These are phyloP conservation scores for Drosophila parthenogenetica DNA, from an alignment of 2,888 invertebrate genomes.

Conservation along the genomic window DNA sequence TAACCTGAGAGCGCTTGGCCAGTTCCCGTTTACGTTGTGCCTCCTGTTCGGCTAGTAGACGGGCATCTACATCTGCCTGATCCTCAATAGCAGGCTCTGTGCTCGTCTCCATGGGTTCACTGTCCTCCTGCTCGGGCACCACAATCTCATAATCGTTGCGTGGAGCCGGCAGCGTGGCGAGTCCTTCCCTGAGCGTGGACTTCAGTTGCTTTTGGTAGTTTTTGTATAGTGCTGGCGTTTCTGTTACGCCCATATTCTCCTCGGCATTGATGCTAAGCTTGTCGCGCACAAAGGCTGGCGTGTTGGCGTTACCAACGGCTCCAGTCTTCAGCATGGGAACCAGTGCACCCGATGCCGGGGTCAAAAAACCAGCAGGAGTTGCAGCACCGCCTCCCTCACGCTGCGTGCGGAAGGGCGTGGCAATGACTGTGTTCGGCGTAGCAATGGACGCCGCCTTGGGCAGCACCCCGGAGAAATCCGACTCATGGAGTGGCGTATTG, in stretches of 20 bases:
- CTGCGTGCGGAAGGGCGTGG: constrained; percentile 93
- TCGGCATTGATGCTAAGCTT: constrained; percentile 98
- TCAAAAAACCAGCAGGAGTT: constrained; percentile 88
- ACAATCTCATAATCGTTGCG: constrained; percentile 99
- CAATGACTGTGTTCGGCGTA: constrained; percentile 96
- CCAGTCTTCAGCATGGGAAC: constrained; percentile 82
- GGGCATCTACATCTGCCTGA: constrained; percentile 93
- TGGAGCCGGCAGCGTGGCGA: constrained; percentile 94
- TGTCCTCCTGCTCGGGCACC: constrained; percentile 93
- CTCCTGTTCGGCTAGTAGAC: constrained; percentile 89
- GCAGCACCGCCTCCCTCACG: constrained; percentile 89
- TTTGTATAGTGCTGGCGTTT: constrained; percentile 89
- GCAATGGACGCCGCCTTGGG: constrained; percentile 90
- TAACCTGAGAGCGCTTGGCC: constrained; percentile 92
- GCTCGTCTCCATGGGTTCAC: constrained; percentile 83
- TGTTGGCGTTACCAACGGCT: constrained; percentile 79
- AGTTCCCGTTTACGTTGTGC: constrained; percentile 87
- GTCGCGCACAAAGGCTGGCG: constrained; percentile 93
- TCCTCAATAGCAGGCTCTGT: constrained; percentile 89
- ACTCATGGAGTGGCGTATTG: constrained; percentile 96
- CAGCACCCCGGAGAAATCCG: constrained; percentile 94
- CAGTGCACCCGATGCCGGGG: constrained; percentile 86
- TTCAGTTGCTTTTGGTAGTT: constrained; percentile 90
- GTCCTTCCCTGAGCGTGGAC: constrained; percentile 90
- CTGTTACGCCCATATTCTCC: constrained; percentile 89